Evolutionary conservation across 2,888 invertebrate genomes (phyloP).

Genomic region (Cosmia trapezina): DNA sequence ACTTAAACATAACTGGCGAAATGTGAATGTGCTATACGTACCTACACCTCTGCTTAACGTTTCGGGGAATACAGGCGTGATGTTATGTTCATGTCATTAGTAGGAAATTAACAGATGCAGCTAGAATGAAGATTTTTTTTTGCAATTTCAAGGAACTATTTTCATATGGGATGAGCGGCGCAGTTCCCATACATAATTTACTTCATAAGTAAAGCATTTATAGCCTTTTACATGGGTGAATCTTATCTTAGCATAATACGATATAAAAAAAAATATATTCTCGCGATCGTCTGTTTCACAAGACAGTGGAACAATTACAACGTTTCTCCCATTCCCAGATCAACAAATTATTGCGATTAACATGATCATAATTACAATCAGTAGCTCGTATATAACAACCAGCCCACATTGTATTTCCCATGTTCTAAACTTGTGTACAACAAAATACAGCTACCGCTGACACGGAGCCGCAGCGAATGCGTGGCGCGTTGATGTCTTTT

Average conservation of each 20-base stretch:
- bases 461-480: constrained; percentile 63
- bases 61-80: too few species aligned
- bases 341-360: constrained; percentile 57
- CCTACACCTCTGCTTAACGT: too few species aligned
- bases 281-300: constrained; percentile 20
- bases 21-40: too few species aligned
- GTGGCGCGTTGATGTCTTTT: constrained; percentile 87
- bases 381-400: constrained; percentile 33
- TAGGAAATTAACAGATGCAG: background rate
- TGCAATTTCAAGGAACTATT: background rate
- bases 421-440: constrained; percentile 65
- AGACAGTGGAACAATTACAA: constrained; percentile 45
- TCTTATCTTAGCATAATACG: constrained; percentile 24
- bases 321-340: constrained; percentile 49
- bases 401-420: constrained; percentile 52
- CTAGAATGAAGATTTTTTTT: background rate
- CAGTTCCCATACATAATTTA: constrained; percentile 3
- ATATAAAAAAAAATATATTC: constrained; percentile 30
- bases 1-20: too few species aligned
- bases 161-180: background rate
- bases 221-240: constrained; percentile 4
- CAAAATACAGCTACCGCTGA: constrained; percentile 68
- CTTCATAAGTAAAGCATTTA: background rate
- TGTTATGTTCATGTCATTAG: too few species aligned
- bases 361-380: constrained; percentile 52